Conservation (phyloP, 37 sponge, comb jelly and placozoan species). For the Sycon ciliatum region DNA sequence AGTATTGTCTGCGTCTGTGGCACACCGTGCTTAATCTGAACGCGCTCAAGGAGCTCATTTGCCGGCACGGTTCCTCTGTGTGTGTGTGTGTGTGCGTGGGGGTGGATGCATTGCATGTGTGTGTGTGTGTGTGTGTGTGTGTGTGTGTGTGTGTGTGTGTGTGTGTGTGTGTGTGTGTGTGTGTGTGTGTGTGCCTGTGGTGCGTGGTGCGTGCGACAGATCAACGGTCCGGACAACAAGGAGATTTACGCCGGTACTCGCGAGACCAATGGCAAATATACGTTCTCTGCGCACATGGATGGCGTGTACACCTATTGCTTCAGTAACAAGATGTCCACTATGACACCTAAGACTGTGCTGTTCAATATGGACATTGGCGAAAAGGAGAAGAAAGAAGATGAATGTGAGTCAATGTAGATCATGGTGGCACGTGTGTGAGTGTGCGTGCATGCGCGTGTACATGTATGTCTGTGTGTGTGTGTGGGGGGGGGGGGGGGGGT, state of each 20-base stretch:
- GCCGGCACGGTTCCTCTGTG: too few relatives aligned
- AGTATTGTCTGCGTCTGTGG: too few relatives aligned
- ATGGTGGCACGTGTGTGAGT: too few relatives aligned
- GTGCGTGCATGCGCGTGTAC: too few relatives aligned
- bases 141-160: too few relatives aligned
- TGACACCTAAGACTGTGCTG: slow-evolving; percentile 96
- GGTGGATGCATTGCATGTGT: too few relatives aligned
- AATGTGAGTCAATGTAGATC: slow-evolving; percentile 25
- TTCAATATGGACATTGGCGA: slow-evolving; percentile 87
- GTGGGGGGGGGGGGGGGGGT: too few relatives aligned
- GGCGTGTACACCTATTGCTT: slow-evolving; percentile 94
- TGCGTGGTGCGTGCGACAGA: slow-evolving; percentile 24
- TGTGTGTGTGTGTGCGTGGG: too few relatives aligned
- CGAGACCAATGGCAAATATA: slow-evolving; percentile 94
- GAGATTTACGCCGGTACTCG: slow-evolving; percentile 76
- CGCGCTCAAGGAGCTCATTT: too few relatives aligned
- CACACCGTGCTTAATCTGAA: too few relatives aligned
- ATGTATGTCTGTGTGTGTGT: too few relatives aligned
- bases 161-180: neutral
- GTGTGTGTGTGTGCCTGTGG: neutral
- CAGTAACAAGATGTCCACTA: slow-evolving; percentile 92
- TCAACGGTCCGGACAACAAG: slow-evolving; percentile 74
- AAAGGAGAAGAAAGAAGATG: slow-evolving; percentile 53
- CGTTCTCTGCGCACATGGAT: slow-evolving; percentile 91
- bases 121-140: too few relatives aligned